Base-by-base conservation (phyloP, 64 coral and sea anemone genomes). In the Stichodactyla mertensii region DNA sequence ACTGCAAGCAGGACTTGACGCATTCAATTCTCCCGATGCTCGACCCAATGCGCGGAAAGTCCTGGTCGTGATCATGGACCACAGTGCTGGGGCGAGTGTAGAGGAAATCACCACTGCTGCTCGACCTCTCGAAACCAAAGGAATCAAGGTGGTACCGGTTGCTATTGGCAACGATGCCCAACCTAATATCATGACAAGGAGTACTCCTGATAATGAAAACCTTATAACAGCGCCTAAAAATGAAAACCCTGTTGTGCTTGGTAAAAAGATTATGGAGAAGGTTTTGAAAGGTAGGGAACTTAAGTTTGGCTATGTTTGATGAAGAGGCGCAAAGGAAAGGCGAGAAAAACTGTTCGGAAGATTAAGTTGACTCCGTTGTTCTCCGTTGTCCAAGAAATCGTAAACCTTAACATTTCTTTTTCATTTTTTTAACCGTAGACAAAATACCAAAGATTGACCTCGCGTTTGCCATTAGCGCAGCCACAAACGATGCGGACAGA, bases 141-240 rank as follows among this genome's bases (percentile, higher is more conserved):
- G 80, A 59, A n/a, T 97, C 16, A 97, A 97, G 54, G 94, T 97
- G 5, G 71, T 97, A 4, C 71, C 94, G 61, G 88, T 97, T 6
- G 94, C 91, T 51, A 28, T 97, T 45, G 94, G 91, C 7, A 67
- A 26, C 61, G 82, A 89, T 59, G 81, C 77, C 12, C 71, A 88
- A 16, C 52, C 86, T 55, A 85, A 82, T 45, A 55, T 89, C 59
- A 77, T 93, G 82, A 84, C 58, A 16, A 52, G n/a, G 12, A 93
- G 81, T 18, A 93, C 82, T 81, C 86, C 86, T 51, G 70, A 89
- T 79, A 88, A 54, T 6, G 53, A 54, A 31, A 83, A 89, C 55
- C 56, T 93, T 10, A 93, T 93, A 12, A 62, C 64, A n/a, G 82
- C 61, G 4, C 55, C 67, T 16, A 82, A 74, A 23, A 52, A 88